A percentile compares a stretch with the other conserved stretches of the same genome.
These are phyloP conservation scores for Orchestia grillus DNA, from an alignment of 1,140 invertebrate species.

Conservation along the genomic window DNA sequence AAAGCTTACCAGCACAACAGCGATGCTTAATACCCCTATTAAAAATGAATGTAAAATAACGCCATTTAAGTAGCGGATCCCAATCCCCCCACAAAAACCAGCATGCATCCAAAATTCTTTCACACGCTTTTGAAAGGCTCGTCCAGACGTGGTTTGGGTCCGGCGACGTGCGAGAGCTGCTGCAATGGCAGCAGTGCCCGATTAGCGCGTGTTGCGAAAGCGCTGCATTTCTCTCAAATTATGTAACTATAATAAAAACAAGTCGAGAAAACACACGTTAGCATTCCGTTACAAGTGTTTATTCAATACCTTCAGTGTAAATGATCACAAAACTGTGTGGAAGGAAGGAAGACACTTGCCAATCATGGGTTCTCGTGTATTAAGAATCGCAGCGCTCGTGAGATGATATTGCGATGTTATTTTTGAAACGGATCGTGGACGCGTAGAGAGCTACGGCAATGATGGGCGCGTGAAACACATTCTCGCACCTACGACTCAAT, in stretches of 20 bases:
- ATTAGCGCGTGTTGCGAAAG: not conserved
- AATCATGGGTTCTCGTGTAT: too few species aligned
- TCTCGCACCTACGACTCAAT: too few species aligned
- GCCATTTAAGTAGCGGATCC: not conserved
- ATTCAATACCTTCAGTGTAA: too few species aligned
- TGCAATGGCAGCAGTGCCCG: not conserved
- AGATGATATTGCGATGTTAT: too few species aligned
- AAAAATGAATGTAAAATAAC: not conserved
- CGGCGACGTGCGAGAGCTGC: not conserved
- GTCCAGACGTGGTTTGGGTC: not conserved
- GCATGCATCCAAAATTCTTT: not conserved
- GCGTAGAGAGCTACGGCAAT: too few species aligned
- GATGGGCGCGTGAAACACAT: too few species aligned
- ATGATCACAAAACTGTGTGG: too few species aligned
- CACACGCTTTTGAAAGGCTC: not conserved
- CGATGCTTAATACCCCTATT: not conserved
- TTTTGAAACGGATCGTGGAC: too few species aligned
- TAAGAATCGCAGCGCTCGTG: too few species aligned
- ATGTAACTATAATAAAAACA: not conserved
- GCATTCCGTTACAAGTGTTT: too few species aligned
- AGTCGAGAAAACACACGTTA: too few species aligned
- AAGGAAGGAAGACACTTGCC: too few species aligned
- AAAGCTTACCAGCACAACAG: not conserved
- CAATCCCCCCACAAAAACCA: not conserved
- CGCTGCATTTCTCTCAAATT: not conserved